phyloP scores from a whole-genome alignment of 2,888 invertebrate species.

The Eucera pruinosa region DNA sequence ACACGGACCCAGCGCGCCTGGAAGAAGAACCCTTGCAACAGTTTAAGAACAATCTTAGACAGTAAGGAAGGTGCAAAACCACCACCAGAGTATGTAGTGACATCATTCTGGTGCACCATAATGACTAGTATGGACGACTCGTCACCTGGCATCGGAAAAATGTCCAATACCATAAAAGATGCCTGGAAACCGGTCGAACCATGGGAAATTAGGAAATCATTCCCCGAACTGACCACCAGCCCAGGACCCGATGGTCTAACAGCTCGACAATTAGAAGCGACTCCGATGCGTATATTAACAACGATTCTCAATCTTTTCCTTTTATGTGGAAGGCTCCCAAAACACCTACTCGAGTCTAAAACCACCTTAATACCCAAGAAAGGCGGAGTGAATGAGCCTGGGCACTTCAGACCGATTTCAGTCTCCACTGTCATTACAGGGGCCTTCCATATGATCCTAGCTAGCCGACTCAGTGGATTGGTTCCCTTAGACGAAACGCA shows the following conservation, averaged over 20 bases:
- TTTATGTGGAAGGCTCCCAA: slow-evolving; percentile 46
- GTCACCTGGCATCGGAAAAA: too few species aligned
- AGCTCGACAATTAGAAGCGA: slow-evolving; percentile 24
- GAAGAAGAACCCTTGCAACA: slow-evolving; percentile 49
- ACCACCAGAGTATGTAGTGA: too few species aligned
- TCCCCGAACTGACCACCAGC: too few species aligned
- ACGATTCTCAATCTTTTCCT: slow-evolving; percentile 61
- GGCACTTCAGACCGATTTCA: slow-evolving; percentile 64
- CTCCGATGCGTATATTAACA: slow-evolving; percentile 33
- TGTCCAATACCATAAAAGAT: too few species aligned
- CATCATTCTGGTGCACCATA: slow-evolving; percentile 9
- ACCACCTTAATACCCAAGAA: slow-evolving; percentile 67
- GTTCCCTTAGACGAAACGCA: slow-evolving; percentile 52
- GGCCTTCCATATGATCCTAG: neutral
- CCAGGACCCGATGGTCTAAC: slow-evolving; percentile 64
- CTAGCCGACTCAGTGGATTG: slow-evolving; percentile 6
- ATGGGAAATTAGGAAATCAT: too few species aligned
- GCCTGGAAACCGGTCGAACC: too few species aligned
- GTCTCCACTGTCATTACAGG: slow-evolving; percentile 51
- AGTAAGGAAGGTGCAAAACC: too few species aligned
- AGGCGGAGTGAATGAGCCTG: slow-evolving; percentile 32
- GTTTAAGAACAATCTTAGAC: slow-evolving; percentile 6
- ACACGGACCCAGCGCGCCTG: slow-evolving; percentile 38
- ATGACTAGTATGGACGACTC: too few species aligned
- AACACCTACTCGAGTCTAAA: slow-evolving; percentile 27